These are phyloP conservation scores for Podarcis lilfordi DNA, from an alignment of 2,797 vertebrate genomes.

Conservation along the genomic window DNA sequence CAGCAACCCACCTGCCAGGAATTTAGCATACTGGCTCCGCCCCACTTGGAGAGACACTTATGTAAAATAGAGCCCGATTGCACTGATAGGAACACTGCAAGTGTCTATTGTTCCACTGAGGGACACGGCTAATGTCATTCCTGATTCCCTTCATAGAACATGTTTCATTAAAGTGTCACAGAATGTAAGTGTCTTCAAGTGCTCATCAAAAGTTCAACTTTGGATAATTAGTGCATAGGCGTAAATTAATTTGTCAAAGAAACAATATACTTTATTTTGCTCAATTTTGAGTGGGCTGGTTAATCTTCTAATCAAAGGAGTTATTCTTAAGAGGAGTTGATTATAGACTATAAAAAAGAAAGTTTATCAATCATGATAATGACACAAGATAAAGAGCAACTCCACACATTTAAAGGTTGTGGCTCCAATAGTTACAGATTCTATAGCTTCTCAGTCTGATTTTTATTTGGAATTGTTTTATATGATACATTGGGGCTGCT, in stretches of 20 bases:
- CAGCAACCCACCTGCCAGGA: too few species aligned
- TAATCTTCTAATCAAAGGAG: constrained; percentile 47
- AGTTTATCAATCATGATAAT: constrained; percentile 32
- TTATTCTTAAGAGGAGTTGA: constrained; percentile 20
- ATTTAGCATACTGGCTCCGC: too few species aligned
- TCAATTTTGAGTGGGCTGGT: constrained; percentile 52
- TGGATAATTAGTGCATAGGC: constrained; percentile 64
- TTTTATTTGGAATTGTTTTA: not conserved
- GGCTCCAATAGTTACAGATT: not conserved
- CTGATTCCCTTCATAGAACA: constrained; percentile 57
- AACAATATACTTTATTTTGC: constrained; percentile 47
- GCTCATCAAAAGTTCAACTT: constrained; percentile 53
- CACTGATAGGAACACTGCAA: constrained; percentile 27
- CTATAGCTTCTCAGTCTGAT: not conserved
- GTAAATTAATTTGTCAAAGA: constrained; percentile 74
- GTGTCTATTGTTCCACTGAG: constrained; percentile 64
- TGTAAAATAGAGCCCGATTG: not conserved
- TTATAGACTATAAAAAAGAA: constrained; percentile 27
- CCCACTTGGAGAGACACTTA: too few species aligned
- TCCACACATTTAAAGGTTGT: not conserved
- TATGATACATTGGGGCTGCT: not conserved
- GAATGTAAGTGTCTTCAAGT: constrained; percentile 58
- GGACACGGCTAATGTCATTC: constrained; percentile 63
- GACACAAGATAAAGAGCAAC: constrained; percentile 33
- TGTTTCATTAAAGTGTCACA: constrained; percentile 61